Conservation (phyloP, 1,140 invertebrate genomes). For the Panagrolaimus sp. region DNA sequence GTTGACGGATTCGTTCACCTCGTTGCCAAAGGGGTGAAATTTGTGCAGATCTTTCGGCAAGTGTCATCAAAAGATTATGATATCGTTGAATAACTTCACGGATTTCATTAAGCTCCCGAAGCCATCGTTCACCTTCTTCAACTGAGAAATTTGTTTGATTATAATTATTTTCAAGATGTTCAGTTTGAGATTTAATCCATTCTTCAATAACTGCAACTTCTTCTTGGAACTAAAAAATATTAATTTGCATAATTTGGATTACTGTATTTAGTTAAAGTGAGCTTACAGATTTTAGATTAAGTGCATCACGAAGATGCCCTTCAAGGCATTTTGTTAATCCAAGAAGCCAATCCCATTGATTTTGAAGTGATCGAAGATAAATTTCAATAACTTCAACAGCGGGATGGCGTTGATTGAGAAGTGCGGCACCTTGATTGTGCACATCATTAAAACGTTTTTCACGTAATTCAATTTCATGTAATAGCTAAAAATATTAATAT, state of each 20-base stretch:
- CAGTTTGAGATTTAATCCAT: conserved; percentile 81
- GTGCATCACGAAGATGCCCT: conserved; percentile 82
- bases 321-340: conserved; percentile 90
- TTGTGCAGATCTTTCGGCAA: conserved; percentile 74
- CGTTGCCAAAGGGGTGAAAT: conserved; percentile 85
- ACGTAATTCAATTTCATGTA: conserved; percentile 87
- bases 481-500: conserved; percentile 70
- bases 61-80: conserved; percentile 69
- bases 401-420: conserved; percentile 88
- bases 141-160: neutral
- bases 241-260: conserved; percentile 7
- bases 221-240: conserved; percentile 72
- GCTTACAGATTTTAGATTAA: conserved; percentile 71
- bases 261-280: neutral
- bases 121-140: conserved; percentile 9
- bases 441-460: conserved; percentile 92
- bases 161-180: conserved; percentile 60
- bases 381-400: conserved; percentile 85
- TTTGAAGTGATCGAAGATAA: conserved; percentile 89
- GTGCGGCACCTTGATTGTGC: conserved; percentile 83
- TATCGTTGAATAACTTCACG: neutral
- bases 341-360: conserved; percentile 92
- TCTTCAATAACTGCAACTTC: conserved; percentile 82
- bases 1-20: conserved; percentile 74
- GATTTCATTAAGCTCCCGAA: neutral